Evolutionary conservation across 2,797 vertebrate species (phyloP), one percentile per base, ranked within the genome.

Genomic region (Anomalospiza imberbis): DNA sequence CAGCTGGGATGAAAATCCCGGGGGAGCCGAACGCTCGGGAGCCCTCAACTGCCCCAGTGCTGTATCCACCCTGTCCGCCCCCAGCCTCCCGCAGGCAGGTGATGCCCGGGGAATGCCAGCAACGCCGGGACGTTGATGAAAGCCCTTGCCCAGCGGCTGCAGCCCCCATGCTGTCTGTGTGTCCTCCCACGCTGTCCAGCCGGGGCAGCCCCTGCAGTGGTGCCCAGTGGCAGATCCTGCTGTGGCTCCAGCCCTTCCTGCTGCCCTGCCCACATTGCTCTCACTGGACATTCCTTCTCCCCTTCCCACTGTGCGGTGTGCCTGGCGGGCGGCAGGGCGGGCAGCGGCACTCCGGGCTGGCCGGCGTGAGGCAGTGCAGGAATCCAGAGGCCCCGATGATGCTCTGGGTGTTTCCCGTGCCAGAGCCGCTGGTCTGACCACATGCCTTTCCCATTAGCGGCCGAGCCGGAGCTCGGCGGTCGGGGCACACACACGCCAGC

Each of bases 381-480:
- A 93, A 89, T 82, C 91, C 88, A 7, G 42, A 19, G 73, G 74
- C 74, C 29, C 85, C 62, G 87, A 38, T 2, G 63, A 60, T 82
- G 87, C 87, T 96, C 89, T 83, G 94, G 96, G 92, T 94, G 96
- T 95, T 96, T 79, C 87, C 91, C 68, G 5, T 19, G 38, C 86
- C 67, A 21, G 75, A 91, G 80, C 71, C 24, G 62, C 95, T 89
- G 92, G 96, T 96, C 94, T 3, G 55, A 91, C 96, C 84, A 0
- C 91, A 95, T 94, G 95, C 96, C 96, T 96, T 96, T 95, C 42
- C 72, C 88, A 94, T 95, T 91, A 95, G 89, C 89, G 29, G 68
- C 89, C 26, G 48, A 4, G 75, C 71, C 4, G 66, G 53, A 65
- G 89, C 47, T 72, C 28, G 10, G 76, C 4, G 12, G 57, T 85